These are phyloP conservation scores for Pelobates fuscus DNA, from an alignment of 2,113 vertebrate genomes.

Conservation along the genomic window DNA sequence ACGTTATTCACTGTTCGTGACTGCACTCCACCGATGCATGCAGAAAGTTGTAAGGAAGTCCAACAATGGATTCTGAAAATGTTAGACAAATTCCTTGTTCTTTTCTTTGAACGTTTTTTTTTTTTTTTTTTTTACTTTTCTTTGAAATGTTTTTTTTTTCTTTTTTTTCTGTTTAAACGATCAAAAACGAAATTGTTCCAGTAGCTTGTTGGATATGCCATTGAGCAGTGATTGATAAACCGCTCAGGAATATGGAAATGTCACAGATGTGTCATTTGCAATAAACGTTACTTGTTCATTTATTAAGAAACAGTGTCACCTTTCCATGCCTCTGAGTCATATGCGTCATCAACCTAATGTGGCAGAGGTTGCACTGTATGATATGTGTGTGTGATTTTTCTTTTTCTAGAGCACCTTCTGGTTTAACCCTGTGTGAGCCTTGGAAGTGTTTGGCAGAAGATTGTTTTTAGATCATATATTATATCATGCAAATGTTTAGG, in stretches of 20 bases:
- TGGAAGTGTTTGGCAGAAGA: neutral
- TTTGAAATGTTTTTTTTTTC: neutral
- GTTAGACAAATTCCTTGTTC: slow-evolving; percentile 20
- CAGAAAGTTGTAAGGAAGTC: slow-evolving; percentile 34
- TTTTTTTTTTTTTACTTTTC: slow-evolving; percentile 14
- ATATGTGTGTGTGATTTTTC: slow-evolving; percentile 3
- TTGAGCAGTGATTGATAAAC: slow-evolving; percentile 26
- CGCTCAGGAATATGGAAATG: neutral
- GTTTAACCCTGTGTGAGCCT: neutral
- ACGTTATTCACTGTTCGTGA: slow-evolving; percentile 47
- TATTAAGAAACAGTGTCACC: slow-evolving; percentile 34
- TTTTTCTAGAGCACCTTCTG: neutral
- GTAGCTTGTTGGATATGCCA: neutral
- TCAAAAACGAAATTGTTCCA: neutral
- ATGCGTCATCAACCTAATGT: slow-evolving; percentile 1
- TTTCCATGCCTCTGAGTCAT: slow-evolving; percentile 1
- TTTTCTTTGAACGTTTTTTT: neutral
- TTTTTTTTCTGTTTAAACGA: slow-evolving; percentile 27
- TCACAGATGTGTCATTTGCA: slow-evolving; percentile 22
- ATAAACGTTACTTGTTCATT: slow-evolving; percentile 18
- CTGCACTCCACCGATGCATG: slow-evolving; percentile 41
- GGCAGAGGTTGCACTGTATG: neutral
- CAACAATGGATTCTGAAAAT: slow-evolving; percentile 25
- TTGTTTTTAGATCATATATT: no score
- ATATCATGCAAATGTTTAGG: no score